Percentiles rank a stretch among this genome's conserved stretches.
Evolutionary conservation across 1,140 invertebrate species (phyloP).

Genomic region (Amyelois transitella): DNA sequence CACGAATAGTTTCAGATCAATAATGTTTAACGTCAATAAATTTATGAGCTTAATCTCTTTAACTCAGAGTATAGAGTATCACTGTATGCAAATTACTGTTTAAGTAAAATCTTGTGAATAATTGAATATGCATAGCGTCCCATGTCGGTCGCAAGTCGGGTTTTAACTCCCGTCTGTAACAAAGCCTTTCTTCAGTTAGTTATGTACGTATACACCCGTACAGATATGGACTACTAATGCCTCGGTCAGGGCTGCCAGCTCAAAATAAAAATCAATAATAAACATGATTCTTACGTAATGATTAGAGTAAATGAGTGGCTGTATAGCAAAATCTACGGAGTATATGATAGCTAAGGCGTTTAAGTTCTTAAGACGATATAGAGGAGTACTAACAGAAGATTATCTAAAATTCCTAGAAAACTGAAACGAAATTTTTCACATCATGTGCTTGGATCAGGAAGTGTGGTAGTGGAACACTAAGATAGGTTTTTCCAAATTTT

Average conservation of each 20-base stretch:
- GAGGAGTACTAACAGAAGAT: too few species aligned
- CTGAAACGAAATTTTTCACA: too few species aligned
- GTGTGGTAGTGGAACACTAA: too few species aligned
- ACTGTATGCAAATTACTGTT: conserved; percentile 21
- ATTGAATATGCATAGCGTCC: conserved; percentile 64
- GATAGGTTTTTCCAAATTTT: too few species aligned
- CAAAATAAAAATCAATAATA: neutral
- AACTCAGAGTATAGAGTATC: neutral
- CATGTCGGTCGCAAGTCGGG: conserved; percentile 58
- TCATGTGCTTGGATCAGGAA: too few species aligned
- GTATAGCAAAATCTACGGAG: too few species aligned
- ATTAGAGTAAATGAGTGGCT: too few species aligned
- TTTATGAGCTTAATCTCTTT: neutral
- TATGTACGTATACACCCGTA: neutral
- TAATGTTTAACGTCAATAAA: conserved; percentile 6
- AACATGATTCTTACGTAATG: too few species aligned
- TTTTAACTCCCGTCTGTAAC: conserved; percentile 38
- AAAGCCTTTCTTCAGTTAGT: conserved; percentile 29
- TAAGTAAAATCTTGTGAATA: conserved; percentile 56
- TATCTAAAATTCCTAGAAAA: too few species aligned
- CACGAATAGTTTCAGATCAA: too few species aligned
- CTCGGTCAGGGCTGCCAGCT: neutral
- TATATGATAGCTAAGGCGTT: too few species aligned
- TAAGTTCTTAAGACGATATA: too few species aligned
- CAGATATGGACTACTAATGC: neutral